Evolutionary conservation across 2,113 vertebrate genomes (phyloP).

Genomic region (Scatophagus argus): DNA sequence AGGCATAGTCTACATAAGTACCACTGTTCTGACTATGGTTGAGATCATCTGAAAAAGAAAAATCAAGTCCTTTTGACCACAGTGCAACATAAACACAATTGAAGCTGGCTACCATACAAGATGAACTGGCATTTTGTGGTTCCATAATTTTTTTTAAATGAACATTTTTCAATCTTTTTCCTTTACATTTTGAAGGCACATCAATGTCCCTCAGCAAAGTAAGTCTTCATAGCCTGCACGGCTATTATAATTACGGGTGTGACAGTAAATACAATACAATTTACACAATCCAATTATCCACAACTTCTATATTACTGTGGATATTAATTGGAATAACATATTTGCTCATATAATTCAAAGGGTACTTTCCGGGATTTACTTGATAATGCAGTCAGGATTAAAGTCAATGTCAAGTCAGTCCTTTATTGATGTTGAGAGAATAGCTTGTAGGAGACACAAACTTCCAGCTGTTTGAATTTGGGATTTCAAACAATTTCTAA

Average conservation of each 20-base stretch:
- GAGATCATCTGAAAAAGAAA: background rate
- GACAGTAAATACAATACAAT: background rate
- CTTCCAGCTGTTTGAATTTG: too few species aligned
- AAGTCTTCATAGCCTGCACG: background rate
- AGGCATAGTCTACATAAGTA: background rate
- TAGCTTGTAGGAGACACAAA: too few species aligned
- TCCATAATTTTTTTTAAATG: slow-evolving; percentile 4
- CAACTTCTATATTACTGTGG: background rate
- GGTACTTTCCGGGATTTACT: background rate
- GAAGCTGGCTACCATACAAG: background rate
- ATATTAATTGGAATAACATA: background rate
- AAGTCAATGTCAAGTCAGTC: background rate
- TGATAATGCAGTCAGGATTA: background rate
- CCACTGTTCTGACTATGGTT: background rate
- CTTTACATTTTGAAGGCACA: too few species aligned
- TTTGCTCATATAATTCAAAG: slow-evolving; percentile 13
- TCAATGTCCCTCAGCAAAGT: background rate
- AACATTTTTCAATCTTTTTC: too few species aligned
- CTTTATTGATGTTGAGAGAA: slow-evolving; percentile 21
- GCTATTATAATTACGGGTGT: background rate
- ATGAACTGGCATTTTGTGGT: background rate
- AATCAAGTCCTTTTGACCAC: background rate
- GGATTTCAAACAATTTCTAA: slow-evolving; percentile 22
- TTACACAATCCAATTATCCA: background rate
- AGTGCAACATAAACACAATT: too few species aligned